Conservation (phyloP, 2,888 invertebrate species). For the Spilosoma lubricipeda region DNA sequence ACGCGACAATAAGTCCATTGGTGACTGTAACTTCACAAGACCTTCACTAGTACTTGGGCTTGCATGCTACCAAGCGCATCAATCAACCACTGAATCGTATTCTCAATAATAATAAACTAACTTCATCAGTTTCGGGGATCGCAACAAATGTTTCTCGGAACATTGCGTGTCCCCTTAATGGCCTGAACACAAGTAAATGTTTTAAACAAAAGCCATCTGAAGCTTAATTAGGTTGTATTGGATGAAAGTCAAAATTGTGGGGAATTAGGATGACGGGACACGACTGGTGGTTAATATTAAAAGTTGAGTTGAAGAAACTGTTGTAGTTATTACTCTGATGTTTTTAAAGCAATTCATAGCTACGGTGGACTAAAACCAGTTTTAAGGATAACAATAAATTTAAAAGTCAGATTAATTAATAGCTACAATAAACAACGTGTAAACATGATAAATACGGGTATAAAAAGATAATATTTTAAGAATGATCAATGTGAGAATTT, state of each 20-base stretch:
- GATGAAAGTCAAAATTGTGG: conserved; percentile 33
- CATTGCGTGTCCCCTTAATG: conserved; percentile 59
- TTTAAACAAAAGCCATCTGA: conserved; percentile 50
- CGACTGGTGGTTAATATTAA: conserved; percentile 11
- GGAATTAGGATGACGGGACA: conserved; percentile 25
- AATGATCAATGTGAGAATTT: conserved; percentile 32
- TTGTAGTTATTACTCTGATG: not conserved
- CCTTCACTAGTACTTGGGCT: conserved; percentile 48
- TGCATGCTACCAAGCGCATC: conserved; percentile 68
- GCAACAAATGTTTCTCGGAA: conserved; percentile 71
- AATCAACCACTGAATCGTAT: conserved; percentile 61
- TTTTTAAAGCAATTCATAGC: not conserved
- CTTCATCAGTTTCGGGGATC: conserved; percentile 67
- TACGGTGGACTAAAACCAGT: conserved; percentile 5
- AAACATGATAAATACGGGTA: conserved; percentile 36
- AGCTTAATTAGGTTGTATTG: conserved; percentile 49
- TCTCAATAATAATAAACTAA: conserved; percentile 74
- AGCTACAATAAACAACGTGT: conserved; percentile 36
- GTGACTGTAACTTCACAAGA: conserved; percentile 19
- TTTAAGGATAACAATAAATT: conserved; percentile 24
- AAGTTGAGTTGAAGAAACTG: not conserved
- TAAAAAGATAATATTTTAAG: conserved; percentile 31
- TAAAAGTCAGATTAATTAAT: conserved; percentile 37
- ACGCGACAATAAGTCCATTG: conserved; percentile 28
- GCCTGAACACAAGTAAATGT: conserved; percentile 48